Evolutionary conservation across 2,888 invertebrate genomes (phyloP).

Genomic region (Phlogophora meticulosa): DNA sequence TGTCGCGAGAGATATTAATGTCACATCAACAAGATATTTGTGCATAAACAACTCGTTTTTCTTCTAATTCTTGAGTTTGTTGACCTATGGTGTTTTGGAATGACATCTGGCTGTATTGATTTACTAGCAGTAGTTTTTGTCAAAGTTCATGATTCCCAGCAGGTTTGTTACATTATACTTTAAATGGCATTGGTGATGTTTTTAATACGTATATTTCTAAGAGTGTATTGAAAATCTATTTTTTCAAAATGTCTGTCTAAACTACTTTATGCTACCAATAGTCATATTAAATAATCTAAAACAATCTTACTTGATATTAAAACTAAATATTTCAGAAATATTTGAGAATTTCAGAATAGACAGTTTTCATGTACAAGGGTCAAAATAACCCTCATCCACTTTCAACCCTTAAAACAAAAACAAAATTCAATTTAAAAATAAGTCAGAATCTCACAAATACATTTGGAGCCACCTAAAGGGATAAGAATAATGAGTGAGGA

Average conservation of each 20-base stretch:
- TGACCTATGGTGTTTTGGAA: slow-evolving; percentile 2
- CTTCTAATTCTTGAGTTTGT: background rate
- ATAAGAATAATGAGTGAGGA: slow-evolving; percentile 41
- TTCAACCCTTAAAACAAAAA: slow-evolving; percentile 9
- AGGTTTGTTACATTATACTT: background rate
- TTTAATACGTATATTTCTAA: no score
- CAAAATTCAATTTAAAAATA: slow-evolving; percentile 23
- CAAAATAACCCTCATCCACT: slow-evolving; percentile 4
- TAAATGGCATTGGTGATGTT: no score
- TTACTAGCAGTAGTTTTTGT: background rate
- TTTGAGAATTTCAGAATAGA: background rate
- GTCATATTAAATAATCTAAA: background rate
- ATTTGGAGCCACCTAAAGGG: slow-evolving; percentile 22
- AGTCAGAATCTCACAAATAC: slow-evolving; percentile 22
- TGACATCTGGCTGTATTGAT: background rate
- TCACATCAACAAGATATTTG: slow-evolving; percentile 23
- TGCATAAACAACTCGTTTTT: slow-evolving; percentile 5
- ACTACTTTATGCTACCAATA: background rate
- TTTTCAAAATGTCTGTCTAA: no score
- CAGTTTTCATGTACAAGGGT: background rate
- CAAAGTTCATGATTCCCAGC: no score
- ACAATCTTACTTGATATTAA: background rate
- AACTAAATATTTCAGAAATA: background rate
- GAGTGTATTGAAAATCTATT: no score
- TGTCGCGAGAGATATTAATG: slow-evolving; percentile 26